Conservation (phyloP, 2,888 invertebrate species). For the Cartodere bifasciata region DNA sequence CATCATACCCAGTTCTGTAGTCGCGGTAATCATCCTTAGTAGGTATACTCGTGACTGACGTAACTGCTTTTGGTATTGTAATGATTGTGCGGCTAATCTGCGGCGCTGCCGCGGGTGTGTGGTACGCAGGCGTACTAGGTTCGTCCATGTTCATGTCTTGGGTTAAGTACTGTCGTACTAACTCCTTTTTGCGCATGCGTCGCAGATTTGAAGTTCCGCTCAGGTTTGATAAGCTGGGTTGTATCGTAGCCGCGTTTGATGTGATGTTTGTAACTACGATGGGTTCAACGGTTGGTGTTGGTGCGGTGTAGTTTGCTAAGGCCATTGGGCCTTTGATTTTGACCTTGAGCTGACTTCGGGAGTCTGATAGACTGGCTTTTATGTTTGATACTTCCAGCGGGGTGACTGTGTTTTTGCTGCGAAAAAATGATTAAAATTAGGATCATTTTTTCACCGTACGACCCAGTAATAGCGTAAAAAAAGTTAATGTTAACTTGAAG, state of each 20-base stretch:
- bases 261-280: constrained; percentile 34
- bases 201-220: constrained; percentile 63
- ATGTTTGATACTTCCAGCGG: constrained; percentile 40
- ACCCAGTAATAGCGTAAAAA: too few species aligned
- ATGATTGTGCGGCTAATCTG: constrained; percentile 57
- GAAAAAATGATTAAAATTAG: too few species aligned
- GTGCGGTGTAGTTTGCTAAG: constrained; percentile 55
- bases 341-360: constrained; percentile 75
- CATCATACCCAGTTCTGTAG: constrained; percentile 30
- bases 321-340: constrained; percentile 85
- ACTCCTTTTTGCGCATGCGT: constrained; percentile 81
- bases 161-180: constrained; percentile 72
- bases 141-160: constrained; percentile 81
- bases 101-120: constrained; percentile 45
- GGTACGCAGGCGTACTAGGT: constrained; percentile 43
- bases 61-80: constrained; percentile 78
- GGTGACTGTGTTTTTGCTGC: constrained; percentile 35
- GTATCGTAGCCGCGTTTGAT: constrained; percentile 36
- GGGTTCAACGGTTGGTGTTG: constrained; percentile 40
- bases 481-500: too few species aligned
- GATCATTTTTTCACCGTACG: too few species aligned
- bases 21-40: constrained; percentile 73
- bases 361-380: constrained; percentile 66
- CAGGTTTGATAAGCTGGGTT: constrained; percentile 27
- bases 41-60: constrained; percentile 78